Evolutionary conservation across 1,140 invertebrate species (phyloP).

Genomic region (Drosophila chauvacae): DNA sequence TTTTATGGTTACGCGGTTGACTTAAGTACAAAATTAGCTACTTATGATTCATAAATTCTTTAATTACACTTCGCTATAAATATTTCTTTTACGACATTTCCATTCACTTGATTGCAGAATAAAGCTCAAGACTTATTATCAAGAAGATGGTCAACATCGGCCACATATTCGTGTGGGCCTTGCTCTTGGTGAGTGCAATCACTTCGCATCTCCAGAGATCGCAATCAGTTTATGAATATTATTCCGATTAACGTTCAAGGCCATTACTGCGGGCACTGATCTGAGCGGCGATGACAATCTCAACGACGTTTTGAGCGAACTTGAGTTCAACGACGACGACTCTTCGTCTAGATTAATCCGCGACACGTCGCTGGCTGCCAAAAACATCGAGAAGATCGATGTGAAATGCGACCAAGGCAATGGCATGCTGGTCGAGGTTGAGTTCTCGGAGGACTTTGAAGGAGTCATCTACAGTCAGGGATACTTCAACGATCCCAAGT

Average conservation of each 20-base stretch:
- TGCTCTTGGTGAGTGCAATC: slow-evolving; percentile 63
- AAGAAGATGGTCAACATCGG: slow-evolving; percentile 70
- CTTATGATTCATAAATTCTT: no score
- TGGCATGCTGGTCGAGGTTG: slow-evolving; percentile 88
- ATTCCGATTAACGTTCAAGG: slow-evolving; percentile 45
- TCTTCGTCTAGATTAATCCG: slow-evolving; percentile 47
- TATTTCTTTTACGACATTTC: not conserved
- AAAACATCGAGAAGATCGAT: slow-evolving; percentile 86
- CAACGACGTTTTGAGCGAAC: slow-evolving; percentile 50
- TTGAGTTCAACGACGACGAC: slow-evolving; percentile 48
- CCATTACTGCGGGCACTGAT: slow-evolving; percentile 54
- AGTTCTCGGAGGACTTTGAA: slow-evolving; percentile 88
- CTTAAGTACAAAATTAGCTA: not conserved
- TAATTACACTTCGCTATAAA: not conserved
- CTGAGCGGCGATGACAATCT: slow-evolving; percentile 44
- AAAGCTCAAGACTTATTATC: slow-evolving; percentile 46
- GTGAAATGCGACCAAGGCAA: slow-evolving; percentile 87
- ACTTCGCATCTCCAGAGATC: slow-evolving; percentile 8
- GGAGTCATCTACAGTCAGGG: slow-evolving; percentile 91
- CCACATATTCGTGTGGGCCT: slow-evolving; percentile 68
- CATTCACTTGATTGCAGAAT: slow-evolving; percentile 19
- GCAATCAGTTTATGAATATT: slow-evolving; percentile 23
- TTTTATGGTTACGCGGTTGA: not conserved
- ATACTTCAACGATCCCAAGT: slow-evolving; percentile 88
- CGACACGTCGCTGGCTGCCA: slow-evolving; percentile 50